Percentiles rank a stretch among this genome's conserved stretches.
Conservation (phyloP, 2,113 vertebrate species). For the Pholis gunnellus region DNA sequence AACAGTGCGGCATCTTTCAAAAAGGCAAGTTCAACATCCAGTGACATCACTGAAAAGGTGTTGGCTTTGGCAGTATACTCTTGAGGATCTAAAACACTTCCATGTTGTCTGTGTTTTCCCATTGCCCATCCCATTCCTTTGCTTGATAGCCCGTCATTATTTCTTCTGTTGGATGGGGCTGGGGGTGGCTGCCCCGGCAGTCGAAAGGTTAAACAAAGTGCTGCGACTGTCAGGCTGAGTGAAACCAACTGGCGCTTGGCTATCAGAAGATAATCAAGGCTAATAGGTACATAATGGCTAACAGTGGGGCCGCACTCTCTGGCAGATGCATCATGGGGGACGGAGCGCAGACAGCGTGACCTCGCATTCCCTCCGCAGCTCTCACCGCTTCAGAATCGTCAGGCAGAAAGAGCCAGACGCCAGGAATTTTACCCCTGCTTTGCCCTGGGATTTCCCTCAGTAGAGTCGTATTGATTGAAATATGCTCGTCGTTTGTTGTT, state of each 20-base stretch:
- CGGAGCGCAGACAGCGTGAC: slow-evolving; percentile 88
- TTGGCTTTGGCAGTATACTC: slow-evolving; percentile 26
- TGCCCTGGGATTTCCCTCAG: slow-evolving; percentile 58
- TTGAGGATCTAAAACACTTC: slow-evolving; percentile 65
- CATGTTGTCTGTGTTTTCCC: slow-evolving; percentile 77
- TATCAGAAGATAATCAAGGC: slow-evolving; percentile 98
- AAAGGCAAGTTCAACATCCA: slow-evolving; percentile 15
- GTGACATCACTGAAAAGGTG: slow-evolving; percentile 33
- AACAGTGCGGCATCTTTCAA: slow-evolving; percentile 35
- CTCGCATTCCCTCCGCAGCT: slow-evolving; percentile 84
- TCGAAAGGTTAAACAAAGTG: slow-evolving; percentile 97
- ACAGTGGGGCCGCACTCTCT: slow-evolving; percentile 90
- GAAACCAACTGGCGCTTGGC: slow-evolving; percentile 93
- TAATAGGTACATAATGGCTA: slow-evolving; percentile 99
- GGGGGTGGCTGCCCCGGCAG: slow-evolving; percentile 85
- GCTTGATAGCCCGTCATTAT: slow-evolving; percentile 81
- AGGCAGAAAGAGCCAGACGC: slow-evolving; percentile 74
- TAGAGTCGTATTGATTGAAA: slow-evolving; percentile 48
- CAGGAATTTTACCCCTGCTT: slow-evolving; percentile 66
- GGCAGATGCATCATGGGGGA: slow-evolving; percentile 92
- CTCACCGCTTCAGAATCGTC: slow-evolving; percentile 68
- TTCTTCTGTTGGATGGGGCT: slow-evolving; percentile 84
- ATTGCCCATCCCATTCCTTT: slow-evolving; percentile 70
- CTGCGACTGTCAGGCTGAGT: slow-evolving; percentile 94
- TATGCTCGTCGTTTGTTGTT: slow-evolving; percentile 28